These are phyloP conservation scores for Isaurus tuberculatus DNA, from an alignment of 92 coral and sea anemone genomes.

Conservation along the genomic window DNA sequence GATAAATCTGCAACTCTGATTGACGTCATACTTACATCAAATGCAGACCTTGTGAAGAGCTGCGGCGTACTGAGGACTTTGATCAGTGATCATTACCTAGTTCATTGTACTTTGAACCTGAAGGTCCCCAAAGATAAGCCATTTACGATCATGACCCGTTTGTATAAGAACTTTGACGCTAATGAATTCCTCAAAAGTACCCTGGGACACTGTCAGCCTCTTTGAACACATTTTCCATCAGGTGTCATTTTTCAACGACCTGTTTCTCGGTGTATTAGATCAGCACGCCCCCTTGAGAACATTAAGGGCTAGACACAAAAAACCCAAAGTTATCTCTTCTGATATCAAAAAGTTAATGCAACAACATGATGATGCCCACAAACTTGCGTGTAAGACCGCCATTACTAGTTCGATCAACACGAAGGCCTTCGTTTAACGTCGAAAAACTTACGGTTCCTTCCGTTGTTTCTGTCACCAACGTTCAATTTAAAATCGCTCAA, in stretches of 20 bases:
- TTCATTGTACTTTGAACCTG: constrained; percentile 44
- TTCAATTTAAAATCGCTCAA: no score
- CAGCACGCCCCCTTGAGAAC: constrained; percentile 70
- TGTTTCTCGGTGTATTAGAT: constrained; percentile 56
- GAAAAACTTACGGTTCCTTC: no score
- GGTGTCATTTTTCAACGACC: constrained; percentile 48
- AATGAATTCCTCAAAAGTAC: constrained; percentile 43
- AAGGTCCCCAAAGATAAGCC: constrained; percentile 44
- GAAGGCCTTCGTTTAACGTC: no score
- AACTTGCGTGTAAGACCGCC: constrained; percentile 14
- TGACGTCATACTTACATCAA: constrained; percentile 20
- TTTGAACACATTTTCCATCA: constrained; percentile 49
- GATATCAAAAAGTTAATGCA: constrained; percentile 26
- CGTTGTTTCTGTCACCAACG: no score
- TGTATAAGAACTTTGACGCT: constrained; percentile 12
- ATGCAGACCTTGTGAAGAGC: background rate
- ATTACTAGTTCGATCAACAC: no score
- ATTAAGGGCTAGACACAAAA: constrained; percentile 53
- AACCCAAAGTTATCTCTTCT: constrained; percentile 44
- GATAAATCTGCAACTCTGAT: background rate
- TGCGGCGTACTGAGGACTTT: background rate
- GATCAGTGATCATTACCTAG: constrained; percentile 64
- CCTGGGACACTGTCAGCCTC: constrained; percentile 55
- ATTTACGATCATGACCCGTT: constrained; percentile 43
- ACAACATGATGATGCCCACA: constrained; percentile 26